Conservation (phyloP, 2,113 vertebrate species). For the Oreochromis niloticus region DNA sequence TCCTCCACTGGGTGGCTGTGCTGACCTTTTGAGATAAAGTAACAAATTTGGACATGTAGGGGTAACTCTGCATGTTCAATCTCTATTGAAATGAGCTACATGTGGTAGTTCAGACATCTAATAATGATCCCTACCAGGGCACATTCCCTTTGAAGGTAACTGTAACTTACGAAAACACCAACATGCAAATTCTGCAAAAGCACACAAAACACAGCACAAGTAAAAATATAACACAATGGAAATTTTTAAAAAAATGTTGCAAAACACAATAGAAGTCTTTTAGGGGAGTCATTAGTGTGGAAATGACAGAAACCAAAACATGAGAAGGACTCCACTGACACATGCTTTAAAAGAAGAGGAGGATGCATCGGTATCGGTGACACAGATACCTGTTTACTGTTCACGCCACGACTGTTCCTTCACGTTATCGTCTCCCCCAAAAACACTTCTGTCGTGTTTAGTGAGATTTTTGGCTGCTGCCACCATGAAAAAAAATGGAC, state of each 20-base stretch:
- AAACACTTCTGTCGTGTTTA: not conserved
- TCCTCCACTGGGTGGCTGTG: not conserved
- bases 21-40: not conserved
- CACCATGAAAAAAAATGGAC: not conserved
- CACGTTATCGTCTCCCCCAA: not conserved
- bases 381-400: not conserved
- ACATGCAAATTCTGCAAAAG: not conserved
- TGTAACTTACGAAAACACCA: not conserved
- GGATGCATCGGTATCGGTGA: not conserved
- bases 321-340: not conserved
- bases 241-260: not conserved
- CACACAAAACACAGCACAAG: not conserved
- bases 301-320: not conserved
- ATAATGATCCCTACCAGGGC: not conserved
- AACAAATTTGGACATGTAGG: not conserved
- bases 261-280: not conserved
- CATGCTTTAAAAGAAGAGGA: not conserved
- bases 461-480: not conserved
- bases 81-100: not conserved
- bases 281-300: not conserved
- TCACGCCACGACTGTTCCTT: not conserved
- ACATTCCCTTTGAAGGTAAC: not conserved
- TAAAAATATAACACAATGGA: not conserved
- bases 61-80: not conserved
- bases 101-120: not conserved